These are phyloP conservation scores for Falco naumanni DNA, from an alignment of 2,797 vertebrate genomes.

Conservation along the genomic window DNA sequence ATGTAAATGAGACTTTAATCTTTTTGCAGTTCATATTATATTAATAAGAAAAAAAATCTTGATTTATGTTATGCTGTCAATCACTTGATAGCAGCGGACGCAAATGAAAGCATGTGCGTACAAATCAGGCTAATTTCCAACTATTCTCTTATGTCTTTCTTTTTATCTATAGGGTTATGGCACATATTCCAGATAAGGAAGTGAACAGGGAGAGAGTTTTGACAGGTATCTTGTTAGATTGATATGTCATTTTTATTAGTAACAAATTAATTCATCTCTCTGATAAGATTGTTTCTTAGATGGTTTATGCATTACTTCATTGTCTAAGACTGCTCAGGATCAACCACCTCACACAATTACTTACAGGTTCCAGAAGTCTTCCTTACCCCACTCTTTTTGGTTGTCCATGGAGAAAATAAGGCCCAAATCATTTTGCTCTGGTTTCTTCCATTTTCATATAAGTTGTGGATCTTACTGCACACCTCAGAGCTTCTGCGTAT, in stretches of 20 bases:
- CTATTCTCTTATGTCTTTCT: constrained; percentile 32
- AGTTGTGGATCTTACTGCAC: background rate
- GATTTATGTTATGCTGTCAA: constrained; percentile 85
- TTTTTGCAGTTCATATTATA: constrained; percentile 83
- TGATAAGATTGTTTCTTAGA: constrained; percentile 46
- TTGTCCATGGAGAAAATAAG: background rate
- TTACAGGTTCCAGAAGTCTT: background rate
- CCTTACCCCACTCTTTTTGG: background rate
- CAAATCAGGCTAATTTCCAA: constrained; percentile 80
- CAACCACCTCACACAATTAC: background rate
- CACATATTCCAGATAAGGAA: constrained; percentile 49
- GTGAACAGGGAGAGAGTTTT: constrained; percentile 31
- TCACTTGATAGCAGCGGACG: constrained; percentile 71
- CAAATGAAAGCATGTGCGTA: constrained; percentile 74
- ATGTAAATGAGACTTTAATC: constrained; percentile 90
- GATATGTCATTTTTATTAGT: constrained; percentile 55
- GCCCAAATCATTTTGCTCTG: background rate
- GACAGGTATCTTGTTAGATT: constrained; percentile 28
- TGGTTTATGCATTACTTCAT: background rate
- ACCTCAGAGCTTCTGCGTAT: background rate
- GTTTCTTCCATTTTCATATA: background rate
- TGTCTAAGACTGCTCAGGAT: background rate
- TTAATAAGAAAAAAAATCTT: constrained; percentile 78
- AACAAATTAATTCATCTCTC: constrained; percentile 43
- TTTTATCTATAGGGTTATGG: constrained; percentile 19